These are phyloP conservation scores for Agelas oroides DNA, from an alignment of 37 sponge, comb jelly and placozoan species.

Conservation along the genomic window DNA sequence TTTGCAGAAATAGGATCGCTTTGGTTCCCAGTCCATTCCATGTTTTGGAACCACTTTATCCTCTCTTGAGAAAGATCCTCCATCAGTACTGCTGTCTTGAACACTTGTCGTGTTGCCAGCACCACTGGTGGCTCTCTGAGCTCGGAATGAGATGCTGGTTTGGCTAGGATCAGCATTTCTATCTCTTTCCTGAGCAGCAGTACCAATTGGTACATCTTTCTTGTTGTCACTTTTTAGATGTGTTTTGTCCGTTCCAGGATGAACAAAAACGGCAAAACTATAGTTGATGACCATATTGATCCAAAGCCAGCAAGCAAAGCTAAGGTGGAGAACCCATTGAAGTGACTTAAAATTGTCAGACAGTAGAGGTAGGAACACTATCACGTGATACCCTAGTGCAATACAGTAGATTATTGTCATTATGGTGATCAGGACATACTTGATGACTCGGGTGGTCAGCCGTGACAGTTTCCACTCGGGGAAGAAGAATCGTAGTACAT, in stretches of 20 bases:
- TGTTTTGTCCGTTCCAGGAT: constrained; percentile 33
- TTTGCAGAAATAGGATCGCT: constrained; percentile 29
- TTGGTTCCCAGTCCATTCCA: constrained; percentile 49
- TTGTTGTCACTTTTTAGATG: constrained; percentile 26
- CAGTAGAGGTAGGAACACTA: constrained; percentile 39
- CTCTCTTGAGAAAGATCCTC: no score
- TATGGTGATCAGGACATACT: constrained; percentile 30
- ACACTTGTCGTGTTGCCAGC: no score
- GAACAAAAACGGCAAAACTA: constrained; percentile 38
- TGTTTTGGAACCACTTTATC: not conserved
- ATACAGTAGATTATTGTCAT: constrained; percentile 38
- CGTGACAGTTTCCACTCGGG: constrained; percentile 59
- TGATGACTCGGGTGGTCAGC: constrained; percentile 20
- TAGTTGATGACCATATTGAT: constrained; percentile 53
- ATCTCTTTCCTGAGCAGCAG: no score
- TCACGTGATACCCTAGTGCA: constrained; percentile 43
- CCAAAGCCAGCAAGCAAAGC: constrained; percentile 72
- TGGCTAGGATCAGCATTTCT: no score
- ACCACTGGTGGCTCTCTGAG: no score
- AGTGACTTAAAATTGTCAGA: constrained; percentile 18
- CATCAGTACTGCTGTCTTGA: not conserved
- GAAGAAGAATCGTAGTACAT: constrained; percentile 48
- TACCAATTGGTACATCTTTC: not conserved
- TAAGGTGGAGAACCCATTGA: constrained; percentile 42
- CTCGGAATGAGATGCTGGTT: no score